Evolutionary conservation across 1,140 invertebrate species (phyloP).

Genomic region (Temnothorax curvispinosus): DNA sequence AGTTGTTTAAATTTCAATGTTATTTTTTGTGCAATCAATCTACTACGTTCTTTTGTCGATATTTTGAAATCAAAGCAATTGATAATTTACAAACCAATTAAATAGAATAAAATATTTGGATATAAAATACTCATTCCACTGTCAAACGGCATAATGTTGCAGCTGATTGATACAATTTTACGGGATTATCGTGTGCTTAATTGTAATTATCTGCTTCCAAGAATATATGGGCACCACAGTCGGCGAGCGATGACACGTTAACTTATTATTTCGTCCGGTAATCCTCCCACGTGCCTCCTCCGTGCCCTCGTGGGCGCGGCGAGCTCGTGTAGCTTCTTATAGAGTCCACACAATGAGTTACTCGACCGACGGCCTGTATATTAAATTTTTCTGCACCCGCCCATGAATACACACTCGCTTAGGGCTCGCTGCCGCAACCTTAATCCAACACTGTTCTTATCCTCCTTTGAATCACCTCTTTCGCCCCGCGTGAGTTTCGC

Average conservation of each 20-base stretch:
- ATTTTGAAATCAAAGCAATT: neutral
- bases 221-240: neutral
- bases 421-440: conserved; percentile 17
- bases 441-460: conserved; percentile 42
- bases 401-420: conserved; percentile 52
- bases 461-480: neutral
- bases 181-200: neutral
- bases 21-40: too few relatives aligned
- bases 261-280: conserved; percentile 36
- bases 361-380: conserved; percentile 31
- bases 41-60: neutral
- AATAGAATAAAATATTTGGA: neutral
- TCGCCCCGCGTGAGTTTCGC: neutral
- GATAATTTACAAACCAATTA: neutral
- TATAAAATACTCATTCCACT: neutral
- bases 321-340: conserved; percentile 26
- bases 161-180: neutral
- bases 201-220: conserved; percentile 23
- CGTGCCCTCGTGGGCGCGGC: neutral
- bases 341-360: conserved; percentile 3
- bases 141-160: neutral
- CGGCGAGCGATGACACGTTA: neutral
- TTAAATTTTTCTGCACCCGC: conserved; percentile 58
- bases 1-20: neutral
- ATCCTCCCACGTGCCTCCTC: neutral